A percentile compares a stretch with the other conserved stretches of the same genome.
Evolutionary conservation across 2,113 vertebrate species (phyloP).

Genomic region (Paralichthys olivaceus): DNA sequence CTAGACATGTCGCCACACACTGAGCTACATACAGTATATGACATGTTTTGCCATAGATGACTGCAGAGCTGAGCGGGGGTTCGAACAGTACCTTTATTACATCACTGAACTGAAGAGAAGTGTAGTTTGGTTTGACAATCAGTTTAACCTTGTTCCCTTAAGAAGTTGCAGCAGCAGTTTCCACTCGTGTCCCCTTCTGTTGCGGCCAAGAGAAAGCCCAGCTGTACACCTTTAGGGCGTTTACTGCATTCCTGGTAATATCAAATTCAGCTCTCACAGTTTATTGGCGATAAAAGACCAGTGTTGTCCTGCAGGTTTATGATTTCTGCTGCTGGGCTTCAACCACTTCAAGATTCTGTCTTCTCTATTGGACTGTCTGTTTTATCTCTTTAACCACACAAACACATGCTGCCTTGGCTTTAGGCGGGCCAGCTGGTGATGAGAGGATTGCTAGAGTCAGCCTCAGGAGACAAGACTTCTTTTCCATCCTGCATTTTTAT

Average conservation of each 20-base stretch:
- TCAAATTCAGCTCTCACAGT: constrained; percentile 34
- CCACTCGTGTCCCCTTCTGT: not conserved
- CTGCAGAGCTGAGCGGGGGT: not conserved
- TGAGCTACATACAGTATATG: not conserved
- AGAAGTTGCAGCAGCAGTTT: constrained; percentile 4
- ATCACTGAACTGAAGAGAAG: not conserved
- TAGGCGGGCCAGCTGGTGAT: constrained; percentile 43
- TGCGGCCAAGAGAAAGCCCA: constrained; percentile 12
- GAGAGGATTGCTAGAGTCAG: not conserved
- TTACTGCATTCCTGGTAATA: constrained; percentile 41
- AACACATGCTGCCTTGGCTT: constrained; percentile 31
- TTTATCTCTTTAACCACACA: not conserved
- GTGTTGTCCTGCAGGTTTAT: constrained; percentile 42
- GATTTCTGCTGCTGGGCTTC: constrained; percentile 33
- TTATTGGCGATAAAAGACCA: constrained; percentile 46
- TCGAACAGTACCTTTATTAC: not conserved
- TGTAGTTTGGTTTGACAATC: not conserved
- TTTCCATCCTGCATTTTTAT: constrained; percentile 40
- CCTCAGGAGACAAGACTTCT: constrained; percentile 16
- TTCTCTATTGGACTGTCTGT: not conserved
- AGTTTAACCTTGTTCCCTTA: constrained; percentile 1
- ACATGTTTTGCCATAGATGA: not conserved
- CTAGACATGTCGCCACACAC: not conserved
- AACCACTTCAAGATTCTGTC: not conserved
- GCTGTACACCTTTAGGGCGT: constrained; percentile 51